Conservation (phyloP, 2,797 vertebrate species). For the Gallinago stenura region DNA sequence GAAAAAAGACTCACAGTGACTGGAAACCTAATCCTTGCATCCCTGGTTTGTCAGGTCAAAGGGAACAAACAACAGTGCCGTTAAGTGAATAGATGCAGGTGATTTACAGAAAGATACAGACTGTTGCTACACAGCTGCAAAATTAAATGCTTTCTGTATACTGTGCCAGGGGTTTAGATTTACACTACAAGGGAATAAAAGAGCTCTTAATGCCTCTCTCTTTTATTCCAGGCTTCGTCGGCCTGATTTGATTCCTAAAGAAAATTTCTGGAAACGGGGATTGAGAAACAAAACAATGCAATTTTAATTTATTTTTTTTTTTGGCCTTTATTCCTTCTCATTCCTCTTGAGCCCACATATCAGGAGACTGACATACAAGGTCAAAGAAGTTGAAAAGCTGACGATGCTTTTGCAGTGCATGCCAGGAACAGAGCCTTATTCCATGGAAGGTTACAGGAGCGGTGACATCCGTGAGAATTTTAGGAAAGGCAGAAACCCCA, state of each 20-base stretch:
- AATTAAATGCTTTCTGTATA: not conserved
- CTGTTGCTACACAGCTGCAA: not conserved
- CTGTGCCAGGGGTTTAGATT: not conserved
- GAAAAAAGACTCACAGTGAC: not conserved
- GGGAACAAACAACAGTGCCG: not conserved
- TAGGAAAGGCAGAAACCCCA: not conserved
- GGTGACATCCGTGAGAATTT: not conserved
- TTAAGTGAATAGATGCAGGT: not conserved
- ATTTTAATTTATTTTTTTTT: not conserved
- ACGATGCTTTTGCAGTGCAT: not conserved
- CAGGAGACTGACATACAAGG: not conserved
- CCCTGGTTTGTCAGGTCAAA: conserved; percentile 29
- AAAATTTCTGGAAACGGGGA: not conserved
- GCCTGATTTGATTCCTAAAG: not conserved
- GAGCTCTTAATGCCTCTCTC: not conserved
- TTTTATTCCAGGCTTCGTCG: not conserved
- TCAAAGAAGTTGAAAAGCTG: not conserved
- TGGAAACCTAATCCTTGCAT: conserved; percentile 28
- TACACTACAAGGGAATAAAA: not conserved
- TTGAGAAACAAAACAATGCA: not conserved
- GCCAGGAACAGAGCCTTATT: not conserved
- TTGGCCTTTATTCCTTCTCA: not conserved
- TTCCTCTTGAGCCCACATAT: not conserved
- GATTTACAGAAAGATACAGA: conserved; percentile 8
- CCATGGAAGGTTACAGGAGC: not conserved